Conservation (phyloP, 2,797 vertebrate species). For the Megaceryle alcyon region DNA sequence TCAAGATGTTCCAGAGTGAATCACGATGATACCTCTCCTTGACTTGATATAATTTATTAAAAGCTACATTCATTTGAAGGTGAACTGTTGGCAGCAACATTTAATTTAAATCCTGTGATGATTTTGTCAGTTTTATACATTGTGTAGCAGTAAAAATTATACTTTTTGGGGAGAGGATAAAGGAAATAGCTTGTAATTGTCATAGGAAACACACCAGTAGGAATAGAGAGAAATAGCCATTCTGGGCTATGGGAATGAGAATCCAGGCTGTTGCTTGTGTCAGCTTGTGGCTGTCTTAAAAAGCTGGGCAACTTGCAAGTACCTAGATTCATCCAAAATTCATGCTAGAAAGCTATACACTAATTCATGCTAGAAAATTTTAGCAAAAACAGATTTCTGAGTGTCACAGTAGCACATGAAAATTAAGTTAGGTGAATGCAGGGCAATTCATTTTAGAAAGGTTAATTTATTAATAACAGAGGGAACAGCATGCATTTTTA, state of each 20-base stretch:
- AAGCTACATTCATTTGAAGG: conserved; percentile 31
- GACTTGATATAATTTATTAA: conserved; percentile 25
- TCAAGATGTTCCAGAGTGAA: conserved; percentile 58
- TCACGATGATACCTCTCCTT: conserved; percentile 18
- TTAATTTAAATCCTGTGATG: conserved; percentile 21
- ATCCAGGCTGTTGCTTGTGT: background rate
- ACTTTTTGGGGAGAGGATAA: background rate
- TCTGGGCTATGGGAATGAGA: background rate
- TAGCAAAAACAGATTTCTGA: background rate
- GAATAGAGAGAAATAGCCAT: background rate
- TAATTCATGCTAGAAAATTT: background rate
- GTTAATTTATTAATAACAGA: background rate
- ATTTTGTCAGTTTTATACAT: background rate
- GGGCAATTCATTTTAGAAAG: background rate
- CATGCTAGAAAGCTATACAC: background rate
- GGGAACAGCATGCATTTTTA: background rate
- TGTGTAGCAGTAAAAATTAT: background rate
- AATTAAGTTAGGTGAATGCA: background rate
- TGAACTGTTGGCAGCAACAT: background rate
- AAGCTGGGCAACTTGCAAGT: background rate
- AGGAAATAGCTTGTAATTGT: background rate
- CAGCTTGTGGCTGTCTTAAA: background rate
- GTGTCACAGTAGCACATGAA: background rate
- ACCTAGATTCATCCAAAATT: background rate
- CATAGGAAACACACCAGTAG: background rate